Conservation (phyloP, 2,888 invertebrate genomes). For the Calliphora vomitoria region DNA sequence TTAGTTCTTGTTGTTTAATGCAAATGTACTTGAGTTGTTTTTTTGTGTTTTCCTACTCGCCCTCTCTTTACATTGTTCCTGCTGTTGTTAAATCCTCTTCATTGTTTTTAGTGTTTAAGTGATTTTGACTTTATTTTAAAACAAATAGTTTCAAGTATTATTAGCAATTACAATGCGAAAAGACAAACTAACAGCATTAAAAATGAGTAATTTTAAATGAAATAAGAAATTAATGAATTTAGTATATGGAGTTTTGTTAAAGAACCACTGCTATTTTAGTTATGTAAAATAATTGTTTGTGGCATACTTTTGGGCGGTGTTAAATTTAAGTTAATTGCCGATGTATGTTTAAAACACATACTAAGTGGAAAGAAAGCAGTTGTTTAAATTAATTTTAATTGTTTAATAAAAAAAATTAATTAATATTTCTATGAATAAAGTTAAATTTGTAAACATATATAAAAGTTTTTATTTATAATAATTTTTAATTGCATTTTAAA, state of each 20-base stretch:
- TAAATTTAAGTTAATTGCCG: not conserved
- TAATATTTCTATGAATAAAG: no score
- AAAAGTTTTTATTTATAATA: no score
- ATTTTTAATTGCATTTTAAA: no score
- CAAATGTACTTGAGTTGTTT: slow-evolving; percentile 47
- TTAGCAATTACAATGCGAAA: not conserved
- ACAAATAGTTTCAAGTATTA: slow-evolving; percentile 31
- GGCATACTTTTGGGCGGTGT: slow-evolving; percentile 56
- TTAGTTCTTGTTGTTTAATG: slow-evolving; percentile 41
- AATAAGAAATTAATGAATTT: not conserved
- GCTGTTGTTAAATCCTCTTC: slow-evolving; percentile 23
- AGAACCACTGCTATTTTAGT: no score
- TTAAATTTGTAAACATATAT: no score
- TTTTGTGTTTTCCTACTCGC: not conserved
- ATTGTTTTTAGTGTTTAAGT: slow-evolving; percentile 41
- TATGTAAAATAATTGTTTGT: not conserved
- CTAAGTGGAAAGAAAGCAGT: no score
- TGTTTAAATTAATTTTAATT: no score
- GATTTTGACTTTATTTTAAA: slow-evolving; percentile 36
- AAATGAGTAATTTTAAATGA: not conserved
- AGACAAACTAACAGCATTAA: not conserved
- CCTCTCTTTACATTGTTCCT: slow-evolving; percentile 1
- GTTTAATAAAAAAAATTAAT: no score
- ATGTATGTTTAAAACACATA: no score
- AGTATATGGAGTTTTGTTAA: not conserved